These are phyloP conservation scores for Brachypalpus laphriformis DNA, from an alignment of 2,888 invertebrate species.

Conservation along the genomic window DNA sequence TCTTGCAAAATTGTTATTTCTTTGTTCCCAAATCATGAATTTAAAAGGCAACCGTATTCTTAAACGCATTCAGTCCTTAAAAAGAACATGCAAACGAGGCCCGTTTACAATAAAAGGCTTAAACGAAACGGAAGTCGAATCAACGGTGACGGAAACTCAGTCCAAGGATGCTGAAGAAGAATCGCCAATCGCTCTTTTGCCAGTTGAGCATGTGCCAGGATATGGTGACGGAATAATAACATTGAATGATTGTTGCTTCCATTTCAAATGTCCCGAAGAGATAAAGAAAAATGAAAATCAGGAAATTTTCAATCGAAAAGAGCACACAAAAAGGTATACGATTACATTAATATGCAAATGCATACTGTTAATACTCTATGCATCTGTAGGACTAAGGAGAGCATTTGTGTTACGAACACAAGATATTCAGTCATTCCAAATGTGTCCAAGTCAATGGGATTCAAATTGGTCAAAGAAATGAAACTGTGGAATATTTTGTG, in stretches of 20 bases:
- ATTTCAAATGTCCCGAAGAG: conserved; percentile 38
- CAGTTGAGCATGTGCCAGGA: not conserved
- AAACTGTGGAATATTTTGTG: conserved; percentile 96
- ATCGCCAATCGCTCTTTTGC: not conserved
- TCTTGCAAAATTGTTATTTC: conserved; percentile 15
- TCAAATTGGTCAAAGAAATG: conserved; percentile 86
- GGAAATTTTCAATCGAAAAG: not conserved
- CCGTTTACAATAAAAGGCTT: not conserved
- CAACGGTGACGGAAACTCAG: not conserved
- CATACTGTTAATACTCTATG: not conserved
- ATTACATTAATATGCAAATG: not conserved
- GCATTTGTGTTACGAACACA: conserved; percentile 80
- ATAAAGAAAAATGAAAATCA: not conserved
- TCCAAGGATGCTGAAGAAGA: not conserved
- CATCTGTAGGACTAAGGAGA: conserved; percentile 75
- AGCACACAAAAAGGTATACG: conserved; percentile 14
- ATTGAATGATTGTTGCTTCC: conserved; percentile 48
- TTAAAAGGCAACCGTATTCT: conserved; percentile 12
- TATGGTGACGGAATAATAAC: conserved; percentile 62
- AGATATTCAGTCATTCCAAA: conserved; percentile 80
- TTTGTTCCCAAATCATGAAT: conserved; percentile 29
- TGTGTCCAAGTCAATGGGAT: conserved; percentile 80
- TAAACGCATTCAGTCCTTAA: conserved; percentile 3
- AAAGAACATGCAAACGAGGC: not conserved
- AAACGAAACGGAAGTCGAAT: not conserved